A percentile compares a stretch with the other conserved stretches of the same genome.
Conservation (phyloP, 2,888 invertebrate genomes). For the Mycalesis mineus region DNA sequence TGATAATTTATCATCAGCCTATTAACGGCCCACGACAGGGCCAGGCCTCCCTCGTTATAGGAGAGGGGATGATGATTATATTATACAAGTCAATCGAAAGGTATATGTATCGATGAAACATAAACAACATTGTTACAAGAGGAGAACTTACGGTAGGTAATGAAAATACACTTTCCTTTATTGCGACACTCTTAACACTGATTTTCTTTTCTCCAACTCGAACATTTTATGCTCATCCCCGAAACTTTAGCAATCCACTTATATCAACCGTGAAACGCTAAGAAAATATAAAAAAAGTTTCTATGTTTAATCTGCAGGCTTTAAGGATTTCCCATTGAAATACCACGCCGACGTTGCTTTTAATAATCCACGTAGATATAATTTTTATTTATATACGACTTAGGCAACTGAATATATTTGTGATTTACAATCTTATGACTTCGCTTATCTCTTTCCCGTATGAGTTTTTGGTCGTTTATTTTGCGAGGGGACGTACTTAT, state of each 20-base stretch:
- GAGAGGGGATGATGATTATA: too few species aligned
- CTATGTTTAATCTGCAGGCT: conserved; percentile 72
- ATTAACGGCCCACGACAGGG: too few species aligned
- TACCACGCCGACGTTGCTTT: conserved; percentile 62
- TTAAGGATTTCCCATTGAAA: conserved; percentile 73
- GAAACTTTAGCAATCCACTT: conserved; percentile 78
- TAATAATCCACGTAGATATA: conserved; percentile 63
- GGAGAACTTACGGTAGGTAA: conserved; percentile 52
- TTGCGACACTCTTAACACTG: conserved; percentile 67
- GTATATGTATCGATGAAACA: not conserved
- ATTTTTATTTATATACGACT: conserved; percentile 53
- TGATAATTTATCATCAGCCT: too few species aligned
- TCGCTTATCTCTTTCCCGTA: conserved; percentile 28
- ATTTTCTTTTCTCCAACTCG: conserved; percentile 60
- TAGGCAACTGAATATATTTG: conserved; percentile 34
- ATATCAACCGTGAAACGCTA: conserved; percentile 75
- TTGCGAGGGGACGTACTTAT: not conserved
- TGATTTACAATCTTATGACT: conserved; percentile 33
- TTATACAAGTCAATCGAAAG: too few species aligned
- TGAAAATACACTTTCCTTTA: conserved; percentile 64
- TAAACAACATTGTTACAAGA: conserved; percentile 33
- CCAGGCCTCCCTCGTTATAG: too few species aligned
- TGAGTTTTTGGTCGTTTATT: conserved; percentile 22
- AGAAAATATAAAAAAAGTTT: conserved; percentile 74
- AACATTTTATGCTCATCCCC: conserved; percentile 74